Evolutionary conservation across 2,113 vertebrate genomes (phyloP).

Genomic region (Solenodon paradoxus): DNA sequence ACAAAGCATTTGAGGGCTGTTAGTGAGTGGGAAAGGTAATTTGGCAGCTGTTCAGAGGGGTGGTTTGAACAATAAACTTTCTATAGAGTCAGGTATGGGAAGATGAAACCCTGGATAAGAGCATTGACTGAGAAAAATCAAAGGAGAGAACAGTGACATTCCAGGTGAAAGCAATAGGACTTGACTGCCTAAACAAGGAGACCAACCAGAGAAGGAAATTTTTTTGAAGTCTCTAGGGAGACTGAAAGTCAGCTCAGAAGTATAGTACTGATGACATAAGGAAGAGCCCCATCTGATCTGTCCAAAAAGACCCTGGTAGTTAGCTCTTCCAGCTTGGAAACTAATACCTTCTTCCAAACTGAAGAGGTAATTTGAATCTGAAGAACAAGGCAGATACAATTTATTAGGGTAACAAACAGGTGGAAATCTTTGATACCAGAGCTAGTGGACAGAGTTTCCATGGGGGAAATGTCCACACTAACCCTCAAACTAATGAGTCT

Average conservation of each 20-base stretch:
- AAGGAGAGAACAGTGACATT: neutral
- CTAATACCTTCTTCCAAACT: too few species aligned
- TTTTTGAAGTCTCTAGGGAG: neutral
- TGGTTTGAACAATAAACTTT: neutral
- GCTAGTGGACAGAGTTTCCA: too few species aligned
- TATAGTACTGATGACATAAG: neutral
- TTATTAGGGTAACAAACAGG: too few species aligned
- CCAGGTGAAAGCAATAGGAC: neutral
- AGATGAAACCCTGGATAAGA: neutral
- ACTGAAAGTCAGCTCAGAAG: neutral
- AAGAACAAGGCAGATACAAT: too few species aligned
- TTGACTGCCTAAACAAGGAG: neutral
- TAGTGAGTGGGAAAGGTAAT: neutral
- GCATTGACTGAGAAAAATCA: neutral
- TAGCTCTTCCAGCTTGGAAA: too few species aligned
- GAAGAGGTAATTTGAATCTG: too few species aligned
- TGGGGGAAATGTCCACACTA: too few species aligned
- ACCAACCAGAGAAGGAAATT: neutral
- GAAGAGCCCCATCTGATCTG: neutral
- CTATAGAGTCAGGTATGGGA: neutral
- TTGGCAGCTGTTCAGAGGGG: neutral
- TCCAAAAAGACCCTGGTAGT: conserved; percentile 52
- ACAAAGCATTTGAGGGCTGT: neutral
- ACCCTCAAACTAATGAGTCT: too few species aligned
- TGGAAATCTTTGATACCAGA: too few species aligned